Percentiles rank a stretch among this genome's conserved stretches.
phyloP scores from a whole-genome alignment of 2,888 invertebrate species.

The Girardia tigrina region DNA sequence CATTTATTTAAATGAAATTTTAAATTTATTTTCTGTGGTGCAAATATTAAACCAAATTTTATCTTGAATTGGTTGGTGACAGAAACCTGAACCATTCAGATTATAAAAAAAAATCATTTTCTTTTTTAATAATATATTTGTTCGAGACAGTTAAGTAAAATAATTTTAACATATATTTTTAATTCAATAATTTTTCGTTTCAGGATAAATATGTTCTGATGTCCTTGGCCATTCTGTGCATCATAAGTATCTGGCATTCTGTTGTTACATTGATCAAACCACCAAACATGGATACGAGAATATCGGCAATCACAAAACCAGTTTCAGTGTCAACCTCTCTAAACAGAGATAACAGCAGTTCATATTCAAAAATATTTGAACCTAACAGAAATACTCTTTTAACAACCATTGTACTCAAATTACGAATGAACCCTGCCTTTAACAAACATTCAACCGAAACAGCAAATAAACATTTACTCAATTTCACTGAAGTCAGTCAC shows the following conservation, averaged over 20 bases:
- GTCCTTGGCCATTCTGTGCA: slow-evolving; percentile 46
- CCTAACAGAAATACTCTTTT: slow-evolving; percentile 20
- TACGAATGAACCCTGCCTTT: background rate
- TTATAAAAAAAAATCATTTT: no score
- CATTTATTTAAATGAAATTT: no score
- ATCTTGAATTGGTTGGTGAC: no score
- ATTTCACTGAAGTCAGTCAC: background rate
- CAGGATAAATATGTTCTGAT: slow-evolving; percentile 48
- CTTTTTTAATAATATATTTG: no score
- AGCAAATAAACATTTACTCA: background rate
- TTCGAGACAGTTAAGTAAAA: no score
- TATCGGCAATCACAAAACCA: background rate
- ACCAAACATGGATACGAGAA: background rate
- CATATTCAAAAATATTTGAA: background rate
- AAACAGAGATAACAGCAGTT: background rate
- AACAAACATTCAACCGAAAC: background rate
- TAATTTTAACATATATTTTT: no score
- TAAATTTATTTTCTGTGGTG: no score
- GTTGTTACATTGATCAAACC: slow-evolving; percentile 41
- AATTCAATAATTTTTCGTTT: no score
- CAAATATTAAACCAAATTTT: no score
- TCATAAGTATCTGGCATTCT: slow-evolving; percentile 47
- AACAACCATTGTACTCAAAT: background rate
- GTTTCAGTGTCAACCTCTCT: background rate
- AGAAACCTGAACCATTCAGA: no score